Percentiles rank a stretch among this genome's conserved stretches.
Conservation (phyloP, 2,113 vertebrate genomes). For the Dermatemys mawii region DNA sequence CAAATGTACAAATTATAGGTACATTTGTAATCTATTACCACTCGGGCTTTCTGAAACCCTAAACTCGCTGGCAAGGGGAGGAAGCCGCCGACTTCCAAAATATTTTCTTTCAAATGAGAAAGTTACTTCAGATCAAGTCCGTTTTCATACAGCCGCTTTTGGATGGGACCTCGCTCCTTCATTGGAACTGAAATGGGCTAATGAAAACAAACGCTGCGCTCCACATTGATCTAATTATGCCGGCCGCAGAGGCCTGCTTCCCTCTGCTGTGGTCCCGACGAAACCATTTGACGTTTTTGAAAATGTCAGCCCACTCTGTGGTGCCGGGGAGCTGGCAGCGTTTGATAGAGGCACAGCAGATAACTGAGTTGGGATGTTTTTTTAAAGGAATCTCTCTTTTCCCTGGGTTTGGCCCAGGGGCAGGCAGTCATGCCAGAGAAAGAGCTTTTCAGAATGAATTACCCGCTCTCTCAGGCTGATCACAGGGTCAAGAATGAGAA, state of each 20-base stretch:
- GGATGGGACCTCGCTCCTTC: background rate
- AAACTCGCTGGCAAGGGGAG: constrained; percentile 43
- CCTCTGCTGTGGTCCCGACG: background rate
- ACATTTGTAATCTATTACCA: constrained; percentile 75
- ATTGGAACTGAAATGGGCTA: background rate
- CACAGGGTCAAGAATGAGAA: background rate
- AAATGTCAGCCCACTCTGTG: background rate
- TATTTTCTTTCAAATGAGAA: constrained; percentile 46
- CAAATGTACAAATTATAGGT: constrained; percentile 71
- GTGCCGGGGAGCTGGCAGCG: background rate
- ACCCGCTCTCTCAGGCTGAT: background rate
- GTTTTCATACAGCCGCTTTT: background rate
- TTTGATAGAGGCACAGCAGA: background rate
- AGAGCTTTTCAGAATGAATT: background rate
- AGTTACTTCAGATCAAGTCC: background rate
- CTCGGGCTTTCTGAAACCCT: constrained; percentile 66
- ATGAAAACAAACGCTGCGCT: background rate
- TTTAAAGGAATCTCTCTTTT: background rate
- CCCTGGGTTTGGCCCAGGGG: background rate
- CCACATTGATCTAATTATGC: background rate
- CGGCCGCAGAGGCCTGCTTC: background rate
- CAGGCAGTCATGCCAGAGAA: background rate
- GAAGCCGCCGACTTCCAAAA: constrained; percentile 54
- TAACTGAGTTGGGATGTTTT: background rate
- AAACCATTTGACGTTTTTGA: background rate